Conservation (phyloP, 1,140 invertebrate genomes). For the Cepaea nemoralis region DNA sequence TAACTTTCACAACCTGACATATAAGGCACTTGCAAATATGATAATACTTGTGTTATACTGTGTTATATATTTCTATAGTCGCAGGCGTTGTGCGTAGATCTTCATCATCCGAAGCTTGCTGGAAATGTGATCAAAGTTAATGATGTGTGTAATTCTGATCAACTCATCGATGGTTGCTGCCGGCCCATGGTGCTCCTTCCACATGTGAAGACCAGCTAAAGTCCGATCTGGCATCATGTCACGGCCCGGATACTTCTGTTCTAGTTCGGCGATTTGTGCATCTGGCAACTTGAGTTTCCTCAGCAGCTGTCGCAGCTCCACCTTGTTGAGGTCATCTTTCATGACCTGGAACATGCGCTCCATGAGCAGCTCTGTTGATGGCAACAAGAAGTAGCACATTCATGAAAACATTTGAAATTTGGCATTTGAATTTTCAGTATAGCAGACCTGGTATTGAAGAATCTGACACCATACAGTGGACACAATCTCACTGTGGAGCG, state of each 20-base stretch:
- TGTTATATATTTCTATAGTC: too few relatives aligned
- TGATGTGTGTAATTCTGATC: slow-evolving; percentile 64
- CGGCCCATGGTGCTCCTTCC: slow-evolving; percentile 61
- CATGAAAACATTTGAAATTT: too few relatives aligned
- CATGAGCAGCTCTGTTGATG: slow-evolving; percentile 61
- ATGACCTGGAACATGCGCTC: slow-evolving; percentile 65
- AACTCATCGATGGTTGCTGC: slow-evolving; percentile 65
- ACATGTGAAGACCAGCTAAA: slow-evolving; percentile 58
- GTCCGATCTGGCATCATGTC: slow-evolving; percentile 63
- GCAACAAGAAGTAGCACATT: too few relatives aligned
- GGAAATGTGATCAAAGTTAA: slow-evolving; percentile 60
- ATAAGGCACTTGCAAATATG: too few relatives aligned
- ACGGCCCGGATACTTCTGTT: slow-evolving; percentile 64
- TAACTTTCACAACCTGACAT: too few relatives aligned
- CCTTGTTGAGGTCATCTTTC: slow-evolving; percentile 60
- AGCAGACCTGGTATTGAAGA: too few relatives aligned
- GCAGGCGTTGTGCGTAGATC: slow-evolving; percentile 58
- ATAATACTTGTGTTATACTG: too few relatives aligned
- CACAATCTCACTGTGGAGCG: too few relatives aligned
- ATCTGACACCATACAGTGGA: too few relatives aligned
- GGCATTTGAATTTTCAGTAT: too few relatives aligned
- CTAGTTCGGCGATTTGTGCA: slow-evolving; percentile 64
- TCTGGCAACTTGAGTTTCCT: slow-evolving; percentile 66
- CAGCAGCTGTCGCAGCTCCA: slow-evolving; percentile 66
- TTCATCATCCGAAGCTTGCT: slow-evolving; percentile 62